Conservation (phyloP, 2,113 vertebrate genomes). For the Zapornia atra region DNA sequence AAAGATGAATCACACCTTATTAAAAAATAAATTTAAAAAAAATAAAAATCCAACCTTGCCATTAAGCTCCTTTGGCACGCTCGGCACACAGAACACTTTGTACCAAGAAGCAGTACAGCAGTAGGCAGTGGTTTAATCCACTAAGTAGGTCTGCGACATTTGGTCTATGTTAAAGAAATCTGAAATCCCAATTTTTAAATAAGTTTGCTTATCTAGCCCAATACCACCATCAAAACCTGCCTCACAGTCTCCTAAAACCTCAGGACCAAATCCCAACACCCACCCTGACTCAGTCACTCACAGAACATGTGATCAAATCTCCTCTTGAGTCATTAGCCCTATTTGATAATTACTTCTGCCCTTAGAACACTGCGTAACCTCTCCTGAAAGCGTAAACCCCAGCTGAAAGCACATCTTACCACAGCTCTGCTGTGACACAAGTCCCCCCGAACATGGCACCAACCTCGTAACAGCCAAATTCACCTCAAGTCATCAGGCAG, state of each 20-base stretch:
- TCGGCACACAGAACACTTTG: neutral
- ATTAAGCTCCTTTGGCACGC: neutral
- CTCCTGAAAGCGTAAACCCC: neutral
- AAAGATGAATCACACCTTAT: slow-evolving; percentile 47
- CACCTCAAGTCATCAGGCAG: neutral
- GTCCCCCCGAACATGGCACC: neutral
- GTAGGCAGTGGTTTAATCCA: neutral
- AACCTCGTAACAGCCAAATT: neutral
- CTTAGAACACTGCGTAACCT: neutral
- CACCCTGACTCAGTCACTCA: neutral
- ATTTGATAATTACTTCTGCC: neutral
- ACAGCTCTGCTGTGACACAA: neutral
- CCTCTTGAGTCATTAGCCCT: fast-evolving
- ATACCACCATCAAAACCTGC: neutral
- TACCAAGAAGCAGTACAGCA: neutral
- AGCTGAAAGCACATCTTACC: neutral
- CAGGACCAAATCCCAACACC: neutral
- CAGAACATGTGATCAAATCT: fast-evolving
- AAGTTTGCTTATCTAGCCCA: neutral
- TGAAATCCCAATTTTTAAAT: neutral
- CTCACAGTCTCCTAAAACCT: neutral
- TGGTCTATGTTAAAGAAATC: neutral
- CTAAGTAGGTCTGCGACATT: neutral
- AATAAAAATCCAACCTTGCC: neutral
- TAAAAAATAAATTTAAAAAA: neutral